Evolutionary conservation across 1,140 invertebrate genomes (phyloP).

Genomic region (Hirudo medicinalis): DNA sequence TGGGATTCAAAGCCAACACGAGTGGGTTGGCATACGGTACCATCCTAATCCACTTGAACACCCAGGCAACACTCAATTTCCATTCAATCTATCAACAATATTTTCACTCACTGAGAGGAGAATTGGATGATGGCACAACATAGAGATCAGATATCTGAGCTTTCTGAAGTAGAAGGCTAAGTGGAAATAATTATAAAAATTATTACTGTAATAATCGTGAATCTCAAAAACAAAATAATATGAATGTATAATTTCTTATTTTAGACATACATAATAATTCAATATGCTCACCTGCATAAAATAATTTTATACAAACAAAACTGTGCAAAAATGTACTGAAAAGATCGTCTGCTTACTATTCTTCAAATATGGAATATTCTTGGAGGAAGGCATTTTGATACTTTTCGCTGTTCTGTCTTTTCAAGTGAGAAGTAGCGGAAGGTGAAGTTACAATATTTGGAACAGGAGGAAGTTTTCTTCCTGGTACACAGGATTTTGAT

Average conservation of each 20-base stretch:
- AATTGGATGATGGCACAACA: neutral
- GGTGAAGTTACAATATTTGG: slow-evolving; percentile 5
- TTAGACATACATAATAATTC: neutral
- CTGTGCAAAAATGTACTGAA: neutral
- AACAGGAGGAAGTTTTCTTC: slow-evolving; percentile 2
- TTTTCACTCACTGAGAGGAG: neutral
- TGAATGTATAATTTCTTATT: neutral
- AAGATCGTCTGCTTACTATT: slow-evolving; percentile 1
- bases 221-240: too few species aligned
- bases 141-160: neutral
- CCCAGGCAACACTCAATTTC: too few species aligned
- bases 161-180: slow-evolving; percentile 3
- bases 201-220: neutral
- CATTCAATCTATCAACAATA: too few species aligned
- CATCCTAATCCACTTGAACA: too few species aligned
- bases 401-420: neutral
- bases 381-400: neutral
- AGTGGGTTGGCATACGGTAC: too few species aligned
- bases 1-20: too few species aligned
- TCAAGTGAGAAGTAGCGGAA: neutral
- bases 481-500: slow-evolving; percentile 2
- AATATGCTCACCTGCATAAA: too few species aligned
- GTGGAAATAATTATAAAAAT: neutral
- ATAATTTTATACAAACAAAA: neutral
- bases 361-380: slow-evolving; percentile 7